Percentiles rank a stretch among this genome's conserved stretches.
Evolutionary conservation across 2,888 invertebrate genomes (phyloP).

Genomic region (Caenorhabditis drosophilae): DNA sequence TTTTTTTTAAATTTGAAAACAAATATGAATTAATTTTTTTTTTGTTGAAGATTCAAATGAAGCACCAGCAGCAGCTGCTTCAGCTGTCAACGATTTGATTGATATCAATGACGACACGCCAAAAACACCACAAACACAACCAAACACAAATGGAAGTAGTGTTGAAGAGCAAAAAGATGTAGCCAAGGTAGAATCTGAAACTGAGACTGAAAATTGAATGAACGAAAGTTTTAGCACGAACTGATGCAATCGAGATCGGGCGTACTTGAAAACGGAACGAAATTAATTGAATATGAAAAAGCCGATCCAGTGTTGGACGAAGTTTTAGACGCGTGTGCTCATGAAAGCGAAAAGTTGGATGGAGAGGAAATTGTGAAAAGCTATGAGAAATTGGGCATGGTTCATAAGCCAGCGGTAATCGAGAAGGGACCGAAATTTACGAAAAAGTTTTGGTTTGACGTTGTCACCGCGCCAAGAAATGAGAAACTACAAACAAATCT

Average conservation of each 20-base stretch:
- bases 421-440: slow-evolving; percentile 14
- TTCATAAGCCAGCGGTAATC: background rate
- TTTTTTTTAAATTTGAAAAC: too few relatives aligned
- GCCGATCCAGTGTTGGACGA: slow-evolving; percentile 27
- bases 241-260: slow-evolving; percentile 33
- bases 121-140: too few relatives aligned
- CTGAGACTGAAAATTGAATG: background rate
- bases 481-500: slow-evolving; percentile 17
- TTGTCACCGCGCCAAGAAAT: slow-evolving; percentile 27
- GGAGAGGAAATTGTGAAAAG: background rate
- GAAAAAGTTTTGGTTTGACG: slow-evolving; percentile 26
- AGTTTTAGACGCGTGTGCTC: slow-evolving; percentile 20
- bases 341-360: slow-evolving; percentile 21
- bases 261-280: slow-evolving; percentile 20
- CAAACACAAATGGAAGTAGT: slow-evolving; percentile 6
- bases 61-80: background rate
- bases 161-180: background rate
- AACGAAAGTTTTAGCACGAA: slow-evolving; percentile 16
- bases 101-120: slow-evolving; percentile 1
- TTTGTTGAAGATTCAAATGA: too few relatives aligned
- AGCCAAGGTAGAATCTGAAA: background rate
- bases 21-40: too few relatives aligned
- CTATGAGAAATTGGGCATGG: background rate
- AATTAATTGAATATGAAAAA: slow-evolving; percentile 16
- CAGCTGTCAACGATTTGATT: background rate